A percentile compares a stretch with the other conserved stretches of the same genome.
Conservation (phyloP, 2,888 invertebrate species). For the Thymelicus lineola region DNA sequence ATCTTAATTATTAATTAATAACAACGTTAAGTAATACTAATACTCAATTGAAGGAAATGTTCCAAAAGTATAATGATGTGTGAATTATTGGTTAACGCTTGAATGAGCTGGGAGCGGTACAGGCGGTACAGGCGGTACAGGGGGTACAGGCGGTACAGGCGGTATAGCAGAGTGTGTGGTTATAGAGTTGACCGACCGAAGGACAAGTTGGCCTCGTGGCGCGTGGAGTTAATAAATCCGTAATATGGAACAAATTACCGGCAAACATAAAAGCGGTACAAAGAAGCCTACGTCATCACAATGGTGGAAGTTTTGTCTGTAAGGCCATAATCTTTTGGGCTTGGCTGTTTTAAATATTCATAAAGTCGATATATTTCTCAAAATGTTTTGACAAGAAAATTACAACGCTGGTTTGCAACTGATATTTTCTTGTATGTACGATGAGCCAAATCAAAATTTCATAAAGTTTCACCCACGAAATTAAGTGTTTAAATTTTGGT, state of each 20-base stretch:
- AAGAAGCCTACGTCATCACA: constrained; percentile 37
- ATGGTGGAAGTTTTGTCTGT: constrained; percentile 28
- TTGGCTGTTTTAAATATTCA: constrained; percentile 35
- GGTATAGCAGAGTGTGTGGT: constrained; percentile 31
- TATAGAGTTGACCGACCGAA: constrained; percentile 19
- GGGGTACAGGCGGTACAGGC: too few species aligned
- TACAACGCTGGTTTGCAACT: constrained; percentile 1
- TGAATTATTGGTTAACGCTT: constrained; percentile 32
- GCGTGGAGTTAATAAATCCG: constrained; percentile 28
- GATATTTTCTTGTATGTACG: constrained; percentile 10
- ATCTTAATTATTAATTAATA: too few species aligned
- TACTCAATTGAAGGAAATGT: constrained; percentile 1
- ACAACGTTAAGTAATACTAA: too few species aligned
- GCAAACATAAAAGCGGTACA: constrained; percentile 34
- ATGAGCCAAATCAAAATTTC: constrained; percentile 3
- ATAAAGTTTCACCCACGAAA: constrained; percentile 9
- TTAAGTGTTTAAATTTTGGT: constrained; percentile 5
- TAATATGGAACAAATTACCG: constrained; percentile 37
- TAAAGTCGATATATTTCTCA: constrained; percentile 34
- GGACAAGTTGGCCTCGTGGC: constrained; percentile 21
- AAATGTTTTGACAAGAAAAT: constrained; percentile 36
- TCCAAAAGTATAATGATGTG: constrained; percentile 22
- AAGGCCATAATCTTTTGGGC: constrained; percentile 35
- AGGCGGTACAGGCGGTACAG: too few species aligned
- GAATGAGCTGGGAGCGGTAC: constrained; percentile 25